phyloP scores from a whole-genome alignment of 2,888 invertebrate species.

The Drosophila siamana region DNA sequence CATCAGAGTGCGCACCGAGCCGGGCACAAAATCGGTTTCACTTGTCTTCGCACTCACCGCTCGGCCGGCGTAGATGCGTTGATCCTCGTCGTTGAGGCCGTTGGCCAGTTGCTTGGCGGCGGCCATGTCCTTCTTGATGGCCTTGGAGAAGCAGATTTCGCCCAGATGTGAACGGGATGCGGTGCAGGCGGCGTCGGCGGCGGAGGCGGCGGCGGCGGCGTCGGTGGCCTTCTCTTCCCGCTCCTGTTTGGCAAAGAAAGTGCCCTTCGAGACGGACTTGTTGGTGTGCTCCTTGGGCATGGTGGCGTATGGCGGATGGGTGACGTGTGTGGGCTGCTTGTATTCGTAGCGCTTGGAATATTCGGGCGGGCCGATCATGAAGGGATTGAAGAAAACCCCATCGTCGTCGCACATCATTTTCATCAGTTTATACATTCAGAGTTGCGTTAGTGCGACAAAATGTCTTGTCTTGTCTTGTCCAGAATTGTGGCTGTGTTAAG shows the following conservation, averaged over 20 bases:
- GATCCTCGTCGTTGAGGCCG: not conserved
- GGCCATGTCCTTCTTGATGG: constrained; percentile 67
- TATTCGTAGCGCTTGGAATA: not conserved
- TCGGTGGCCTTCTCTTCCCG: not conserved
- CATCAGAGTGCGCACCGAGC: constrained; percentile 42
- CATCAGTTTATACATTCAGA: not conserved
- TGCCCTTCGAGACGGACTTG: constrained; percentile 38
- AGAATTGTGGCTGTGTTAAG: too few species aligned
- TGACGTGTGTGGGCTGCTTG: constrained; percentile 36
- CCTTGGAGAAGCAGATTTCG: constrained; percentile 53
- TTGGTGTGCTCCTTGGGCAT: constrained; percentile 34
- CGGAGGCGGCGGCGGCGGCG: too few species aligned
- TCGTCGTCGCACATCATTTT: constrained; percentile 55
- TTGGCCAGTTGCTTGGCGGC: constrained; percentile 41
- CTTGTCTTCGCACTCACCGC: not conserved
- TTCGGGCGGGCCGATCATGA: constrained; percentile 48
- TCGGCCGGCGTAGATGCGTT: constrained; percentile 52
- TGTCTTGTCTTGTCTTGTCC: constrained; percentile 8
- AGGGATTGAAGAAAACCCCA: constrained; percentile 53
- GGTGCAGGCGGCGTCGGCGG: too few species aligned
- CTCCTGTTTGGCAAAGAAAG: constrained; percentile 6
- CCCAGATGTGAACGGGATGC: constrained; percentile 41
- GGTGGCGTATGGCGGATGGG: constrained; percentile 53
- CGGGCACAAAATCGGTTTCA: not conserved
- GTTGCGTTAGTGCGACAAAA: not conserved